Conservation (phyloP, 2,797 vertebrate genomes). For the Mormyrus proboscirostris region DNA sequence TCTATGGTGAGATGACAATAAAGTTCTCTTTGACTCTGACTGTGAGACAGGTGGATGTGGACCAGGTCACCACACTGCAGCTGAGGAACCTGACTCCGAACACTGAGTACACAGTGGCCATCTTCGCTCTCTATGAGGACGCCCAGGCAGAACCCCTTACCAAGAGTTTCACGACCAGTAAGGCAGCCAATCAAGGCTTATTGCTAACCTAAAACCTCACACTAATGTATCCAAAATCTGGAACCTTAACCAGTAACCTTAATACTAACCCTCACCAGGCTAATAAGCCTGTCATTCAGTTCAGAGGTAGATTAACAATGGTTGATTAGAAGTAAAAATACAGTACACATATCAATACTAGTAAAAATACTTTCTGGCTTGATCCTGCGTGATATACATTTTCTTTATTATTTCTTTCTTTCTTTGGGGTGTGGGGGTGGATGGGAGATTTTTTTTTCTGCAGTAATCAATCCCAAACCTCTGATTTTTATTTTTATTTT, state of each 20-base stretch:
- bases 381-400: not conserved
- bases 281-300: not conserved
- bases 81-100: constrained; percentile 73
- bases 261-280: not conserved
- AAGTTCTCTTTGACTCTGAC: not conserved
- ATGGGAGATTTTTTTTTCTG: not conserved
- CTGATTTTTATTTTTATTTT: not conserved
- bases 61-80: constrained; percentile 63
- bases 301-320: not conserved
- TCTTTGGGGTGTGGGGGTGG: not conserved
- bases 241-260: not conserved
- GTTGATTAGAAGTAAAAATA: not conserved
- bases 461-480: not conserved
- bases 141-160: constrained; percentile 82
- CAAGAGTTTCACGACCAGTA: constrained; percentile 82
- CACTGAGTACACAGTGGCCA: constrained; percentile 80
- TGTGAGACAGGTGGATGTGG: constrained; percentile 74
- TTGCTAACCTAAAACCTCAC: not conserved
- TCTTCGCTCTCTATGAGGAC: constrained; percentile 81
- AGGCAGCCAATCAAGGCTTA: constrained; percentile 23
- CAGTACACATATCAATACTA: not conserved
- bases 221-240: not conserved
- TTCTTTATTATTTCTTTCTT: not conserved
- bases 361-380: not conserved
- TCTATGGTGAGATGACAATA: not conserved